A percentile compares a stretch with the other conserved stretches of the same genome.
Conservation (phyloP, 2,113 vertebrate genomes). For the Dissostichus mawsoni region DNA sequence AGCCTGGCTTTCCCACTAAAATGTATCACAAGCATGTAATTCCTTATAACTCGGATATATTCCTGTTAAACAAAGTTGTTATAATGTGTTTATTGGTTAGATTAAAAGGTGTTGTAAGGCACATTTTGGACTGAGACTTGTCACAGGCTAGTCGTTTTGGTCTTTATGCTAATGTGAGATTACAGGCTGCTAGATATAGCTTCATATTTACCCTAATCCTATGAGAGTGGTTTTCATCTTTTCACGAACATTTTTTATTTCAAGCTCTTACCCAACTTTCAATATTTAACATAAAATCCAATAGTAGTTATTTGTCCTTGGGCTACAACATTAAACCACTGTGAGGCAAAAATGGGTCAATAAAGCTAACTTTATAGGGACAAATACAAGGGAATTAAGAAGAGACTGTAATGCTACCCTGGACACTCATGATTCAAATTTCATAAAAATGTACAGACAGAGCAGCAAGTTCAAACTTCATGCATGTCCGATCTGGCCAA, state of each 20-base stretch:
- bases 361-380: background rate
- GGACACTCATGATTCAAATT: conserved; percentile 2
- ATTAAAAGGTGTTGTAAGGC: background rate
- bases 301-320: background rate
- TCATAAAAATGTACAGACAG: background rate
- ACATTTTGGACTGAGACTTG: background rate
- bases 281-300: conserved; percentile 5
- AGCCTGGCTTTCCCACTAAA: too few relatives aligned
- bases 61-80: background rate
- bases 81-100: background rate
- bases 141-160: background rate
- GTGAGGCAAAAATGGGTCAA: background rate
- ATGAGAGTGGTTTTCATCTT: background rate
- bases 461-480: conserved; percentile 11
- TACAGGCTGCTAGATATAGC: background rate
- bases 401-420: conserved; percentile 15
- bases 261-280: background rate
- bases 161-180: background rate
- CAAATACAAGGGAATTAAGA: conserved; percentile 23
- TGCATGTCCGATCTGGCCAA: conserved; percentile 28
- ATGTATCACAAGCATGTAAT: background rate
- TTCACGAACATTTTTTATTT: background rate
- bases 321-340: background rate
- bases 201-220: background rate
- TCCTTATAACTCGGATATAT: background rate